These are phyloP conservation scores for Napeogenes sylphis DNA, from an alignment of 2,888 invertebrate genomes.

Conservation along the genomic window DNA sequence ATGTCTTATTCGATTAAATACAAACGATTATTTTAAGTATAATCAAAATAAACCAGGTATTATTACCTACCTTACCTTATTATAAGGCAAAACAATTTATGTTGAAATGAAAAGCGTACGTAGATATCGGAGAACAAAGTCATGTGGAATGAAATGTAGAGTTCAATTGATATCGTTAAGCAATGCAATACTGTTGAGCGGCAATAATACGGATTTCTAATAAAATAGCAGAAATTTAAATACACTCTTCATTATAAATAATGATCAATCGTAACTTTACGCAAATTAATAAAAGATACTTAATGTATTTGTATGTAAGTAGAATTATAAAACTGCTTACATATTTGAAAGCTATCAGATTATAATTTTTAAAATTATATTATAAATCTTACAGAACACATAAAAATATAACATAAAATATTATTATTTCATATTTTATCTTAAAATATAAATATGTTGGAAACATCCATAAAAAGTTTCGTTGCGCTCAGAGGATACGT, in stretches of 20 bases:
- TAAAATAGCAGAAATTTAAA: neutral
- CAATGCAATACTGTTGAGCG: conserved; percentile 7
- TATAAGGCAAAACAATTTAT: neutral
- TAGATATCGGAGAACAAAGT: neutral
- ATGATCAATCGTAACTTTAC: too few species aligned
- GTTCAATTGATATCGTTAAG: conserved; percentile 6
- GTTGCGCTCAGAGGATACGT: neutral
- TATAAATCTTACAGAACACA: too few species aligned
- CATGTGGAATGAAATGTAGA: conserved; percentile 5
- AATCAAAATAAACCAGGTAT: neutral
- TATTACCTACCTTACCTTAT: neutral
- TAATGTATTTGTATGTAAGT: too few species aligned
- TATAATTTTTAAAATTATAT: too few species aligned
- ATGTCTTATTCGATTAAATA: neutral
- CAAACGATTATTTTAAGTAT: too few species aligned
- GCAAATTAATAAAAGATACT: too few species aligned
- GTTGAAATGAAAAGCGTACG: conserved; percentile 1
- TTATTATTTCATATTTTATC: too few species aligned
- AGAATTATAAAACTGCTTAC: too few species aligned
- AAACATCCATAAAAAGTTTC: too few species aligned
- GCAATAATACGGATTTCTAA: neutral
- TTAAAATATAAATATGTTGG: too few species aligned
- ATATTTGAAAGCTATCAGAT: too few species aligned
- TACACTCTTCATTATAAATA: neutral
- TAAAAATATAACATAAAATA: too few species aligned